Base-by-base conservation (phyloP, 2,888 invertebrate species). In the Cabera pusaria region DNA sequence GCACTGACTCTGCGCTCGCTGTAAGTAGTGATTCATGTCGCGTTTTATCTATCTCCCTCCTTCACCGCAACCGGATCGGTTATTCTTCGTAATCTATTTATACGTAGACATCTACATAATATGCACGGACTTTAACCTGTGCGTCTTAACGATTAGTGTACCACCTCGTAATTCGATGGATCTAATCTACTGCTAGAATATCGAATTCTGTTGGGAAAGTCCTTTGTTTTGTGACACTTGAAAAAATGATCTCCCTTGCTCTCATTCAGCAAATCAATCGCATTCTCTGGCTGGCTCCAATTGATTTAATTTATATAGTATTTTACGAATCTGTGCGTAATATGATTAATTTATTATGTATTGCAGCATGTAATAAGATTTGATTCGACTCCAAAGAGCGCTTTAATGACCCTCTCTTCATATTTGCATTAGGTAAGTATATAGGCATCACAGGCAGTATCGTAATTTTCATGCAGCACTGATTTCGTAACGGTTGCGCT, bases 31-130 rank as follows among this genome's bases (percentile, higher is more conserved):
- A 88, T 88, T 88, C 87, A 88, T 86, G 86, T 85, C 82, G 87
- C 82, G 84, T 85, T 86, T 81, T 86, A 85, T 86, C 87, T 86
- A 85, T 88, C 88, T 88, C 87, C 77, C 84, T 86, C 85, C 83
- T 86, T 85, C 86, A 72, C 77, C 79, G 82, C 86, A 84, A 87
- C 86, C 85, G 84, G 86, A 86, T 87, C 87, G 88, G 81, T 82
- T 79, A 83, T 84, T 83, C 84, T 83, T 78, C 79, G 83, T 86
- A 84, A 85, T 85, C 85, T 86, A 86, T 88, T 84, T 87, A 82
- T 85, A 83, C 69, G 70, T 85, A 50, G 40, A 39, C 44, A 82
- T 82, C 77, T 82, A 68, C 65, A 77, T 68, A 66, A 60, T 73
- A 72, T 79, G 75, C 73, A 79, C 76, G 78, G 80, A 83, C 82